Evolutionary conservation across 1,140 invertebrate species (phyloP), one percentile per base, ranked within the genome.

Genomic region (Mizuhopecten yessoensis): DNA sequence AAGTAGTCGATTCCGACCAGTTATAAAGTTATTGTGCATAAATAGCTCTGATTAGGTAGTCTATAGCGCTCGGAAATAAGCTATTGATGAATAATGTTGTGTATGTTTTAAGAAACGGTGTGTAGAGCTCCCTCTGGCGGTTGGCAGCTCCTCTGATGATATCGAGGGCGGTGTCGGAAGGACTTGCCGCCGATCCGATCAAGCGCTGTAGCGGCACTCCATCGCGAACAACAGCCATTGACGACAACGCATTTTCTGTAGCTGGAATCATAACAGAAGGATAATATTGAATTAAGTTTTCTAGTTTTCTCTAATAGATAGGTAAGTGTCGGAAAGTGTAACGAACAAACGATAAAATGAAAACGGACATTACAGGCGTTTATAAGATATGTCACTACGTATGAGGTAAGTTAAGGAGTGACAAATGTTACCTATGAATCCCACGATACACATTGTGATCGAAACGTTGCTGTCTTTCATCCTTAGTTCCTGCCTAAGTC

Each of bases 401-500:
- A n/a, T n/a, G 36, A 20, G 86, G 5, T 87, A 23, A 57, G 7
- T 42, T 5, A 7, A 39, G 13, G 5, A 39, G 36, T 39, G 13
- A 45, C 10, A n/a, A 5, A 87, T 87, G 90, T 57, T 45, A 93
- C 92, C 91, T 15, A 92, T 89, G 33, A 92, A 87, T 39, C 93
- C 93, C 7, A 93, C 88, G 33, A 91, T 34, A 57, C 93, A 91
- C n/a, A 90, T 23, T 13, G 93, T 93, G 10, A 93, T 87, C 17
- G 93, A 93, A 15, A 93, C 89, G 34, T 91, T 87, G 42, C 34
- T 88, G 17, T 87, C 34, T 39, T 86, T 87, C 13, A 93, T 45
- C 20, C 49, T 34, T 0, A 93, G 39, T 34, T 93, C 93, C 34
- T 90, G 90, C 57, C 93, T 39, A 29, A 93, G 42, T 29, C 90